Base-by-base conservation (phyloP, 2,888 invertebrate species). In the Drosophila mercatorum region DNA sequence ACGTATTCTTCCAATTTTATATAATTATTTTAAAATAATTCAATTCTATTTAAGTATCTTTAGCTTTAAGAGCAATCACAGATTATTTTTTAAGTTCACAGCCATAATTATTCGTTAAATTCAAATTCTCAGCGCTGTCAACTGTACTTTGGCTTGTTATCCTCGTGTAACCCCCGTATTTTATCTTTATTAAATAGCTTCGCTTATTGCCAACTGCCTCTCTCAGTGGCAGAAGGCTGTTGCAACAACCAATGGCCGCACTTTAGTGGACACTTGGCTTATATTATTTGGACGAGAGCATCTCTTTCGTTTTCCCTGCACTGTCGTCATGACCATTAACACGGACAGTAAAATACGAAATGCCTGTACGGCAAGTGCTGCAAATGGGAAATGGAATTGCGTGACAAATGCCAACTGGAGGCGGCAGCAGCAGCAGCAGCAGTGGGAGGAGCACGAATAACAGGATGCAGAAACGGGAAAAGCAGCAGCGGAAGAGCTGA, bases 301-400 rank as follows among this genome's bases (percentile, higher is more conserved):
- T 62, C 61, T 43, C 14, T 59, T 40, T 4, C n/a, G 44, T 12
- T n/a, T 46, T 17, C 12, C 22, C 55, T 62, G 49, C 49, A 51
- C 36, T 65, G 51, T 55, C 36, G 41, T 26, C 55, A 55, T 55
- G 40, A 17, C 14, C 38, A 67, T 52, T 47, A 55, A 51, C 52
- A 53, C 31, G 60, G 44, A 26, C 61, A 59, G 46, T 63, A 60
- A 68, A 69, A 65, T 40, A 26, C 41, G 44, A 60, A 60, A 47
- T 57, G 64, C 51, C 72, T 26, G 41, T 22, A 52, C 38, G 38
- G 52, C 38, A 38, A 71, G 63, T 72, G 22, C 76, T 43, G 61
- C 34, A 69, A 76, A 73, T 73, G 71, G 62, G 41, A 59, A 60
- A 60, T 52, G 52, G 58, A 75, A 71, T 75, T 80, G 75, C 63